Evolutionary conservation across 2,888 invertebrate genomes (phyloP), one percentile per base, ranked within the genome.

Genomic region (Marronus borbonicus): DNA sequence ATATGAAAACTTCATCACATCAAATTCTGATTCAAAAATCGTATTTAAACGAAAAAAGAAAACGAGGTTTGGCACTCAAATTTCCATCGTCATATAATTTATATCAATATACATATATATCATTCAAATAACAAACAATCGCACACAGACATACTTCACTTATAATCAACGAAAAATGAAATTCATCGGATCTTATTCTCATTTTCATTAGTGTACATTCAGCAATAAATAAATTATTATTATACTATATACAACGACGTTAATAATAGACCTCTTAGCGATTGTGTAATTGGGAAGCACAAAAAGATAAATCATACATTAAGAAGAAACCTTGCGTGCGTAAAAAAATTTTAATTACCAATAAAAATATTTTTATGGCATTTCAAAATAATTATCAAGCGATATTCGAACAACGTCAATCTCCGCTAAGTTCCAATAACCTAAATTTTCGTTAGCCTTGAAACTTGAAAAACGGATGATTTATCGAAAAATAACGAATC

Each of bases 171-270:
- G 7, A 20, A 28, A 60, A 20, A 20, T 28, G 1, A 20, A 24
- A 52, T n/a, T 20, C 24, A 8, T 28, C 24, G 60, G 28, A 60
- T 60, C 60, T 12, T 31, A 12, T 31, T 31, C 20, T 36, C 39
- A 1, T 65, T 65, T 2, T 12, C 14, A 3, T 36, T 55, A 70
- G 36, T 31, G 14, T 28, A 70, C 58, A 58, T 36, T 36, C 39
- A n/a, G 55, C 36, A 70, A 70, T 70, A 70, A 70, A 70, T 70
- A 70, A 70, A 70, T 66, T 66, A 66, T 66, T n/a, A 44, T 44
- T 12, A 44, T 39, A 60, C 28, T 70, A 70, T 70, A 20, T 70
- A 70, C 70, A 70, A 58, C 70, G 31, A 36, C 70, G 31, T 58
- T 70, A 55, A 70, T 70, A 70, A 68, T 49, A 68, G 49, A 65